Evolutionary conservation across 1,140 invertebrate species (phyloP), one percentile per base, ranked within the genome.

Genomic region (Hyposmocoma kahamanoa): DNA sequence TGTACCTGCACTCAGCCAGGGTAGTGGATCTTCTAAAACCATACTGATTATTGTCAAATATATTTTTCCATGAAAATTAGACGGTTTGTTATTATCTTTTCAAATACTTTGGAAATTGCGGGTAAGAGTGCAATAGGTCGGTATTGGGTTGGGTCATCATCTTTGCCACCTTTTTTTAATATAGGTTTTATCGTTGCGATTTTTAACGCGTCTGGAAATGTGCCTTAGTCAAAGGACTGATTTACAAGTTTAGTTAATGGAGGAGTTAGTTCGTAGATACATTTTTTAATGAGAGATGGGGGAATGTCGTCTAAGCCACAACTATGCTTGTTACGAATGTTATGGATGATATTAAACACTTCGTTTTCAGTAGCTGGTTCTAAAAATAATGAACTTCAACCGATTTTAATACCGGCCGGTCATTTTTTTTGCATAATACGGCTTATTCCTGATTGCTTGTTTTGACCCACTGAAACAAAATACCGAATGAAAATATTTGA

Each of bases 121-220:
- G 39, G 21, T 2, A 42, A 11, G 8, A 42, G 39, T 11, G 39
- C 39, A 21, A 42, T 42, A 4, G 42, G 42, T 10, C 42, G 3
- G 11, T 45, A 45, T 18, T n/a, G 19, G 20, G 3, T 30, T 11
- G 20, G 11, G n/a, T 9, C 0, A 6, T 42, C 8, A 10, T 1
- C 1, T 5, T 30, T 30, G 28, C 21, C 26, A 18, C 42, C 42
- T 30, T 45, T 45, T 45, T 45, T 45, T 19, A 30, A 17, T n/a
- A 45, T 21, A 11, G 42, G 42, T 30, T 30, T 45, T 9, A 45
- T 17, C 19, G 11, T 18, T 1, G 42, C 17, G 1, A 24, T 17
- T 32, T 45, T 45, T 6, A 45, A 19, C 11, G 3, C n/a, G 4
- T 28, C 24, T 2, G 42, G 42, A 9, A 45, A 45, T 10, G 3